Percentiles rank a stretch among this genome's conserved stretches.
Conservation (phyloP, 1,140 invertebrate species). For the Carcinoscorpius rotundicauda region DNA sequence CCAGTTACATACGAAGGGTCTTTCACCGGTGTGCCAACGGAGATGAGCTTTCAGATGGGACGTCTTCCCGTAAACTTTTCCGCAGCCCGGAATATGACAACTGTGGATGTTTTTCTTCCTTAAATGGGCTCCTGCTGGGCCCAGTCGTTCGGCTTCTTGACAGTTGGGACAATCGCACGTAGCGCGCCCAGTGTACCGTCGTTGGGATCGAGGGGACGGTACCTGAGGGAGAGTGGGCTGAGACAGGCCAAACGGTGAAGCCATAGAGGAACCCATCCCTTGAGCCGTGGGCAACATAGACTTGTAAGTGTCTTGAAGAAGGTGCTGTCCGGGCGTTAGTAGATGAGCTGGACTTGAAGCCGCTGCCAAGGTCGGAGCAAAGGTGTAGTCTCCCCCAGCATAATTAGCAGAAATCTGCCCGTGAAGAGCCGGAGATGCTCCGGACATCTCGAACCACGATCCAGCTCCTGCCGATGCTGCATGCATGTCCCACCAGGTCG, state of each 20-base stretch:
- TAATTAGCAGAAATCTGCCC: no score
- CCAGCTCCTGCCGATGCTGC: constrained; percentile 48
- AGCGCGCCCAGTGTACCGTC: constrained; percentile 83
- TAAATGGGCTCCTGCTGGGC: constrained; percentile 82
- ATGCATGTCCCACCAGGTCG: constrained; percentile 81
- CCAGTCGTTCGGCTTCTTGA: constrained; percentile 85
- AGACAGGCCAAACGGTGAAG: constrained; percentile 45
- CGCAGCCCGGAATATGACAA: constrained; percentile 96
- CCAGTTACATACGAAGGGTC: constrained; percentile 52
- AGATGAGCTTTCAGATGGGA: constrained; percentile 55
- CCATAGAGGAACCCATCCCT: constrained; percentile 42
- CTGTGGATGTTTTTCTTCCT: constrained; percentile 94
- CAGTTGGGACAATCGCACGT: constrained; percentile 98
- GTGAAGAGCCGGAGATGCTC: not conserved
- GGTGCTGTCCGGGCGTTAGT: constrained; percentile 72
- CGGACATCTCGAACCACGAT: constrained; percentile 45
- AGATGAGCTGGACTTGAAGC: constrained; percentile 49
- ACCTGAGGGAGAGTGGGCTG: constrained; percentile 28
- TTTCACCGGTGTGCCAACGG: constrained; percentile 47
- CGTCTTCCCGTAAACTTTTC: constrained; percentile 80
- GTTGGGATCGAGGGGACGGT: constrained; percentile 27
- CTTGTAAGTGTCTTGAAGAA: constrained; percentile 92
- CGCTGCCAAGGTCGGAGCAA: constrained; percentile 54
- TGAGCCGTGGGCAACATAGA: constrained; percentile 66
- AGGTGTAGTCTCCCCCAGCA: constrained; percentile 54